Base-by-base conservation (phyloP, 2,888 invertebrate genomes). In the Stenoptilia bipunctidactyla region DNA sequence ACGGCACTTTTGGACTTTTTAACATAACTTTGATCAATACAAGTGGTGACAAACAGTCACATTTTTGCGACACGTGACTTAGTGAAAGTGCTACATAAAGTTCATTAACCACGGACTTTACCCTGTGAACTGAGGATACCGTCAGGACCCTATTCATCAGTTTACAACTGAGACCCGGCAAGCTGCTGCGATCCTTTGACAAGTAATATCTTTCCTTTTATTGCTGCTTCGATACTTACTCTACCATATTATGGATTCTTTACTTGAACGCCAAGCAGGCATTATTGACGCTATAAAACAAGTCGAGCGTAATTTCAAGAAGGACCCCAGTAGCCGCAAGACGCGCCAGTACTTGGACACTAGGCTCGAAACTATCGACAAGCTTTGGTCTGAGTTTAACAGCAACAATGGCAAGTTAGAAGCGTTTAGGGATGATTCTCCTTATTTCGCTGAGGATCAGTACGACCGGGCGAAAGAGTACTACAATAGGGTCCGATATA, bases 311-410 rank as follows among this genome's bases (percentile, higher is more conserved):
- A 40, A 40, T 15, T 40, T 40, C 14, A 36, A 36, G 6, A 40
- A 40, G 15, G 40, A 40, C 15, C 15, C 36, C 2, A 12, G 35
- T 13, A 6, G 8, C 6, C 13, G 36, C 3, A 36, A 36, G 15
- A 36, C 36, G 2, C 15, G 5, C 5, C 9, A 36, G 13, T 36
- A 36, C n/a, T 15, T 36, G 15, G 15, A 36, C 8, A 8, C 13
- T 8, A 6, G 36, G 10, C 12, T 40, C 15, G 25, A 14, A 14
- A 30, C 9, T 15, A 14, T 40, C 13, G 30, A 40, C 30, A 27
- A 25, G 14, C 13, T 40, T 27, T 40, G 40, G 40, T 36, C 36
- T 13, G 40, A 40, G 20, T 40, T 40, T 27, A 15, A 40, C n/a
- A 27, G 9, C n/a, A 40, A 40, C 36, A 14, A 40, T 27, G 2